These are phyloP conservation scores for Melospiza melodia DNA, from an alignment of 2,113 vertebrate species.

Conservation along the genomic window DNA sequence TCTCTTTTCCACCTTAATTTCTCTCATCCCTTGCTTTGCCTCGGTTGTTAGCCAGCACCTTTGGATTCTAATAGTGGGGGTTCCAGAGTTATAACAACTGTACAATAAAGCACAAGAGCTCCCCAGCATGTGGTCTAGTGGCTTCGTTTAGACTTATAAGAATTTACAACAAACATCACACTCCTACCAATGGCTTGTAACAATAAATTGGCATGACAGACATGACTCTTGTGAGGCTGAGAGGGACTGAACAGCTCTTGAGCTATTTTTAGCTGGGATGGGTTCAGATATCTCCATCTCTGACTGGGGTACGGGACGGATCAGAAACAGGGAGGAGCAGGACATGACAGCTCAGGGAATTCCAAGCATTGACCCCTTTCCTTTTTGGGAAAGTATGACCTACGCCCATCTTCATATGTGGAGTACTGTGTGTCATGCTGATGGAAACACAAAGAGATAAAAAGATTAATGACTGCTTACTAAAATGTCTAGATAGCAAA, in stretches of 20 bases:
- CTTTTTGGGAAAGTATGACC: not conserved
- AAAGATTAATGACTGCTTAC: not conserved
- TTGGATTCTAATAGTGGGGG: not conserved
- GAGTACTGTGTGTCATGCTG: not conserved
- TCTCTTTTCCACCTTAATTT: not conserved
- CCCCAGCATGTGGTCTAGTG: accelerated
- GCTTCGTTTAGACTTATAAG: accelerated
- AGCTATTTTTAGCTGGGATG: not conserved
- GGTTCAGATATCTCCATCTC: not conserved
- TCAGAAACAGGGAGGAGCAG: not conserved
- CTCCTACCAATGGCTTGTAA: not conserved
- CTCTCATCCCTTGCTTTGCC: not conserved
- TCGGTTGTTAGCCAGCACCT: not conserved
- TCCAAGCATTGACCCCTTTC: not conserved
- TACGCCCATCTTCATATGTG: not conserved
- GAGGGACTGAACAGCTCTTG: not conserved
- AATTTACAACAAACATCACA: not conserved
- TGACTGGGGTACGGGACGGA: not conserved
- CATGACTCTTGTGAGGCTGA: not conserved
- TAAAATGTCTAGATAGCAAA: not conserved
- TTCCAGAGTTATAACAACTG: not conserved
- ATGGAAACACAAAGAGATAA: not conserved
- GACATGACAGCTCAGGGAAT: not conserved
- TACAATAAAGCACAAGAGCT: not conserved
- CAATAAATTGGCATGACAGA: not conserved